Evolutionary conservation across 2,888 invertebrate genomes (phyloP), one percentile per base, ranked within the genome.

Genomic region (Druceiella hillmani): DNA sequence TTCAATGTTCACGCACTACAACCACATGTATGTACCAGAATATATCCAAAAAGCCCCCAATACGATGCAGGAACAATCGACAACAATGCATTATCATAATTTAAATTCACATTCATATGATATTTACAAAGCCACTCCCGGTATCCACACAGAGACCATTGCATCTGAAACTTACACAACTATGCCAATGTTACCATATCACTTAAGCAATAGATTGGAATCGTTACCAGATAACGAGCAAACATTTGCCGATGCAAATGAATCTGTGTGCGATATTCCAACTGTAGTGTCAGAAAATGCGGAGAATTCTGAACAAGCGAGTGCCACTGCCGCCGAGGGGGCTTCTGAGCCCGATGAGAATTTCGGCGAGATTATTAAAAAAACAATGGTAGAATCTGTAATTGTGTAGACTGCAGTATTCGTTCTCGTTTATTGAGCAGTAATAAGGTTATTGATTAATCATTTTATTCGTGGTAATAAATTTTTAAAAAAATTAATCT

Each of bases 351-450:
- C 45, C 43, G 45, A 63, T 50, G 87, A 88, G 55, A 90, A 90
- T 62, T 89, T 91, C 57, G 90, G 90, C 36, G 90, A 91, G 70
- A 86, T 92, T 54, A 90, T 91, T 52, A 91, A 90, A 64, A 89
- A 91, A 66, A 87, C 88, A 46, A 89, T 91, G 78, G 89, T 90
- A 57, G 90, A 91, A 64, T 89, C 88, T 53, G 89, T 87, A 54
- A 85, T 83, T 54, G 87, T 87, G 69, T 88, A 80, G 76, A 59
- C n/a, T n/a, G n/a, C n/a, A n/a, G n/a, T n/a, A n/a, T n/a, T n/a
- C n/a, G n/a, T n/a, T n/a, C n/a, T n/a, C n/a, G n/a, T n/a, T n/a
- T n/a, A n/a, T n/a, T n/a, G n/a, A n/a, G n/a, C n/a, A n/a, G n/a
- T n/a, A n/a, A n/a, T n/a, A n/a, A n/a, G n/a, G n/a, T n/a, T n/a